Base-by-base conservation (phyloP, 2,888 invertebrate genomes). In the Phlogophora meticulosa region DNA sequence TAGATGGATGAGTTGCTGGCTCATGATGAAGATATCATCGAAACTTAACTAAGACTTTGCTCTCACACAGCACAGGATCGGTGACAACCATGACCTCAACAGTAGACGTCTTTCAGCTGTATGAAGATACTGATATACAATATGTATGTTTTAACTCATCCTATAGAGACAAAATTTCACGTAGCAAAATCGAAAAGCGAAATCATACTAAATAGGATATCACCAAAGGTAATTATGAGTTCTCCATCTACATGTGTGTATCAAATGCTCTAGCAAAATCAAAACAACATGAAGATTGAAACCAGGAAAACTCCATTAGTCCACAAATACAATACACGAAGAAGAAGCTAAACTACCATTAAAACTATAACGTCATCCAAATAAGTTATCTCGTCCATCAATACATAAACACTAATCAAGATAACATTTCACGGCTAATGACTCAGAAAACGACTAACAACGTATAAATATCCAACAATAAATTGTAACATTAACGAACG, bases 401-500 rank as follows among this genome's bases (percentile, higher is more conserved):
- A 72, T 69, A 81, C 66, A 69, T 67, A 77, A 73, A 80, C 75
- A 78, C 78, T 73, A 82, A 85, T 84, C 83, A 81, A 87, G 86
- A 88, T 85, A 85, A 90, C 85, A 86, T 86, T 85, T 88, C 85
- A 85, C 85, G 80, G 78, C 80, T 85, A 86, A 87, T 85, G 83
- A 85, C 81, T 69, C 76, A 87, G 85, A 85, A 84, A 86, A 80
- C 76, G 81, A 80, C 71, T 78, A 84, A 83, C 80, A 84, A 82
- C 79, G 82, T 81, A 85, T 87, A 87, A 86, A 85, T 85, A 86
- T 88, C 85, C 78, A 80, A 80, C 87, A 79, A 91, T 92, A 92
- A 91, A 91, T 92, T 85, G 82, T 82, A 83, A 87, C 89, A 91
- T 91, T 91, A 91, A 88, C 85, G 78, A 89, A 83, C 85, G 86